These are phyloP conservation scores for Semnornis frantzii DNA, from an alignment of 2,113 vertebrate species.

Conservation along the genomic window DNA sequence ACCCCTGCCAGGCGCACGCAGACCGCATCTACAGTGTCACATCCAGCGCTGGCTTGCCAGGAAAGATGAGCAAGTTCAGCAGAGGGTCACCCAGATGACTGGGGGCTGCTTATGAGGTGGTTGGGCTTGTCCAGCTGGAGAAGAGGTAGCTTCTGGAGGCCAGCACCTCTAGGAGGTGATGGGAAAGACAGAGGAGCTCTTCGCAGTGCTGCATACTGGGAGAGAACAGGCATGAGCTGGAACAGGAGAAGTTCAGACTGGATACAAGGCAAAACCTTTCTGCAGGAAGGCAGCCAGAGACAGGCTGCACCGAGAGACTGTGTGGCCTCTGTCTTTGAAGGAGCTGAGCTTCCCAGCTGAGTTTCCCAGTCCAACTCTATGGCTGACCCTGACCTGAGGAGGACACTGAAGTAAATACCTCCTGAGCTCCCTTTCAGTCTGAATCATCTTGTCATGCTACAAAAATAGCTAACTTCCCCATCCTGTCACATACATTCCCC, in stretches of 20 bases:
- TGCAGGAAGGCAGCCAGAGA: background rate
- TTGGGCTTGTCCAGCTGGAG: background rate
- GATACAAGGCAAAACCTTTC: background rate
- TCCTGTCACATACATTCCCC: background rate
- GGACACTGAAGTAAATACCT: background rate
- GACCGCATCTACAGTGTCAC: background rate
- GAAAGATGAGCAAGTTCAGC: background rate
- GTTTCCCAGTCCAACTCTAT: rapidly evolving
- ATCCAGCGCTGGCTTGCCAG: background rate
- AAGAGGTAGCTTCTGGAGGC: background rate
- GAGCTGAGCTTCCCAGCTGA: background rate
- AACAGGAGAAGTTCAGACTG: background rate
- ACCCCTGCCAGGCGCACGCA: background rate
- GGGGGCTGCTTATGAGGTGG: background rate
- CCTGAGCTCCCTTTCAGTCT: background rate
- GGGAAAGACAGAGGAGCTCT: background rate
- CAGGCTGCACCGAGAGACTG: background rate
- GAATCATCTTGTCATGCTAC: background rate
- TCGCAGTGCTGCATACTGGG: background rate
- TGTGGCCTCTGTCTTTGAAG: background rate
- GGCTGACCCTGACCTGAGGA: background rate
- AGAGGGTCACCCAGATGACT: background rate
- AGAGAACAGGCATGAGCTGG: rapidly evolving
- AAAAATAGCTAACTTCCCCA: background rate
- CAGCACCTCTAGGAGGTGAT: background rate